Percentiles rank a stretch among this genome's conserved stretches.
Evolutionary conservation across 2,113 vertebrate genomes (phyloP).

Genomic region (Regulus satrapa): DNA sequence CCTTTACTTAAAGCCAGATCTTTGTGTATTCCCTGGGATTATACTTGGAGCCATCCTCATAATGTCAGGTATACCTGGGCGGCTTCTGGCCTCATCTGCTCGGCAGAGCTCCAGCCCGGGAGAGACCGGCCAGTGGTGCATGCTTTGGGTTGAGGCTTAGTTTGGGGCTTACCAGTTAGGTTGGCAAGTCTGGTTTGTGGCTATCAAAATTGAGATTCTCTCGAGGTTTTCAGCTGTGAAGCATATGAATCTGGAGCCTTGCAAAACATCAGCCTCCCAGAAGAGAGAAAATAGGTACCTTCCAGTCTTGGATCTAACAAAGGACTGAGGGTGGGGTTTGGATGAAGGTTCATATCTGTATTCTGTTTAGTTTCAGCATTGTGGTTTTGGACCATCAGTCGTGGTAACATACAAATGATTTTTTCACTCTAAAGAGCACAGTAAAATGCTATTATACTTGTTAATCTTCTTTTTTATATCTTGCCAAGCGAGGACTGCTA

Average conservation of each 20-base stretch:
- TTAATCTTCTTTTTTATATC: constrained; percentile 59
- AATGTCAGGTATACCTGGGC: not conserved
- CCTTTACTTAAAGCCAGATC: constrained; percentile 37
- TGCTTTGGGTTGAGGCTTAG: not conserved
- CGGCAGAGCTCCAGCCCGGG: not conserved
- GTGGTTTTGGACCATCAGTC: constrained; percentile 46
- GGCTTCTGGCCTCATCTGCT: not conserved
- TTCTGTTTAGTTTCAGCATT: constrained; percentile 50
- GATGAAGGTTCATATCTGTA: constrained; percentile 30
- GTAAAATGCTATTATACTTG: constrained; percentile 52
- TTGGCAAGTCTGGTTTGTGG: constrained; percentile 16
- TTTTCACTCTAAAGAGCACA: constrained; percentile 37
- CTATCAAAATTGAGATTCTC: not conserved
- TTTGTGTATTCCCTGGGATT: constrained; percentile 32
- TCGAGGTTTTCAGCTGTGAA: constrained; percentile 19
- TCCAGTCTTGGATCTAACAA: constrained; percentile 49
- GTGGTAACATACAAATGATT: constrained; percentile 47
- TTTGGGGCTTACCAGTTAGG: not conserved
- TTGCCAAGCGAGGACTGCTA: constrained; percentile 24
- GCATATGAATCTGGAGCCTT: not conserved
- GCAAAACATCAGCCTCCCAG: not conserved
- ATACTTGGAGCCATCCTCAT: not conserved
- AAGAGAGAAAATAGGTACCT: constrained; percentile 59
- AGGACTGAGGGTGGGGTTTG: constrained; percentile 47
- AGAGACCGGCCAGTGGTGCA: not conserved